Base-by-base conservation (phyloP, 2,113 vertebrate genomes). In the Epinephelus fuscoguttatus region DNA sequence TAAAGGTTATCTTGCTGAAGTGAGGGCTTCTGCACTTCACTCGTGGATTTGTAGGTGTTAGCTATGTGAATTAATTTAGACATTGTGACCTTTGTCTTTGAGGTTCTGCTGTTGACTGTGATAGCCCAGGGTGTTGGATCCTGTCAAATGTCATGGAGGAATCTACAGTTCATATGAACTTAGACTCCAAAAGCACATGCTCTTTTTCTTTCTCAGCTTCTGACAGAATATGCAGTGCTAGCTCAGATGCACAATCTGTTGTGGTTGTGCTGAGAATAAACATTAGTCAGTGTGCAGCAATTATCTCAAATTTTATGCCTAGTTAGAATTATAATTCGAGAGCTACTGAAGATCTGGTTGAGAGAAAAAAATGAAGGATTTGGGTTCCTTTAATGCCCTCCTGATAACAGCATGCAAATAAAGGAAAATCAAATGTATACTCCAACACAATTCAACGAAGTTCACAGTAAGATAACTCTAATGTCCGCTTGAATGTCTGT, bases 81-180 rank as follows among this genome's bases (percentile, higher is more conserved):
- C 42, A 18, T 40, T 45, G 9, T 72, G 62, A 75, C 67, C 70
- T 85, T 80, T 77, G 17, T 70, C 60, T 84, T 56, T 55, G 64
- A 70, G 37, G 19, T 70, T 70, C 61, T 70, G 14, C 40, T 71
- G 75, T 47, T 71, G 42, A 70, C 59, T 70, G n/a, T 18, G 47
- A 75, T 25, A 40, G 18, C n/a, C 27, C 42, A 25, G 13, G 14
- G 61, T 84, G 27, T 37, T 56, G 30, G 42, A 73, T 52, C 80
- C 62, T 33, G 33, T 67, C 55, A 84, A 79, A 79, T 75, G 63
- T 82, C 66, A 71, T 5, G 8, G 14, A 50, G 4, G 70, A 63
- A 49, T 70, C 59, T 25, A 50, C 64, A 63, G 64, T 70, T 70
- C 17, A 71, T 66, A 52, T 5, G 30, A 76, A 70, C 40, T 60